Evolutionary conservation across 2,113 vertebrate species (phyloP), one percentile per base, ranked within the genome.

Genomic region (Crypturellus undulatus): DNA sequence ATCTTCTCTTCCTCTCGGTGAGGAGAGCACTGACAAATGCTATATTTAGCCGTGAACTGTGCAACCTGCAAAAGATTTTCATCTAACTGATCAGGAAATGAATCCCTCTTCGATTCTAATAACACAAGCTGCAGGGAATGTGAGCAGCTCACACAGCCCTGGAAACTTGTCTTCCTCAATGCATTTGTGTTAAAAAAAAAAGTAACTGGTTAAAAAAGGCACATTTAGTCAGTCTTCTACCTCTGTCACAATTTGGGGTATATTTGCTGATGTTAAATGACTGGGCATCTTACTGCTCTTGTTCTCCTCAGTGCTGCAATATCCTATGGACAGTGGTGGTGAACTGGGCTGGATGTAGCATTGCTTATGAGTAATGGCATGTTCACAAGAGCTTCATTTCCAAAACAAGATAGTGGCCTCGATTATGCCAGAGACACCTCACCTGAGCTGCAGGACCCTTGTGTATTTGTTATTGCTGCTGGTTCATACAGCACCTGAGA

Each of bases 11-110:
- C 94, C 88, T 92, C 59, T 2, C 1, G 28, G 5, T 17, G 1
- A 91, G 64, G 62, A 92, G 93, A 85, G 38, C 79, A 75, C 47
- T 84, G 92, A 79, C 63, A 93, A 91, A 49, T 82, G 40, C 72
- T 95, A 51, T 91, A 92, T 94, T 96, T 96, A 95, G 70, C 54
- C 79, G 59, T 62, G 82, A 96, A 73, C 59, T 75, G 4, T 51
- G 56, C 56, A 93, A 80, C 52, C 54, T 70, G 49, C 30, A 40
- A 62, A 84, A 73, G n/a, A 78, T 71, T 83, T 93, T 89, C 36
- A 51, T 80, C 71, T 43, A 83, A 24, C 6, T 70, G 92, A 79
- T 26, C 32, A 52, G 75, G 79, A 91, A 90, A 54, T 34, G 0
- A 85, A 71, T 79, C 25, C 26, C 12, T 13, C 52, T 80, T 91